A percentile compares a stretch with the other conserved stretches of the same genome.
phyloP scores from a whole-genome alignment of 2,797 vertebrate genomes.

The Gambusia yucatana region DNA sequence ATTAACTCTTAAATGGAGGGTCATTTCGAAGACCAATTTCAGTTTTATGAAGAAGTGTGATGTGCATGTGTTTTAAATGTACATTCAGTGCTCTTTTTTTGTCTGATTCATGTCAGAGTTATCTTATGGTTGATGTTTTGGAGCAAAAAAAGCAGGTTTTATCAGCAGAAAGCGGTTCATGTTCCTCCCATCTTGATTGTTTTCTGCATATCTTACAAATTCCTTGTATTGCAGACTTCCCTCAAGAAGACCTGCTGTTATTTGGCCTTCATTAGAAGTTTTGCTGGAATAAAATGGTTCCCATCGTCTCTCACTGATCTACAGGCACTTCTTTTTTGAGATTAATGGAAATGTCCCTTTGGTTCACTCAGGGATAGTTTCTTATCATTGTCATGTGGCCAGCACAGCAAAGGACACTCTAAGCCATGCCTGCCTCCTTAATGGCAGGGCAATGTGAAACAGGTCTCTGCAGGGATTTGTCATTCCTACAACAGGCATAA shows the following conservation, averaged over 20 bases:
- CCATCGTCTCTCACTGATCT: constrained; percentile 4
- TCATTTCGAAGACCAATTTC: background rate
- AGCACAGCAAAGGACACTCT: constrained; percentile 30
- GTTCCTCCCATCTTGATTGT: background rate
- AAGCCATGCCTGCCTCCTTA: constrained; percentile 42
- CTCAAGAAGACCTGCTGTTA: background rate
- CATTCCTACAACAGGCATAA: constrained; percentile 63
- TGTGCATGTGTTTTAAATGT: background rate
- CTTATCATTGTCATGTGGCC: constrained; percentile 22
- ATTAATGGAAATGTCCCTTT: constrained; percentile 19
- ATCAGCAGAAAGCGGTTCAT: constrained; percentile 8
- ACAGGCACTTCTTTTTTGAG: constrained; percentile 6
- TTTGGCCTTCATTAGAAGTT: background rate
- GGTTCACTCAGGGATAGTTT: constrained; percentile 12
- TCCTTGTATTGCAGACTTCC: background rate
- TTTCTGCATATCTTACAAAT: constrained; percentile 9
- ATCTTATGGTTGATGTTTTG: background rate
- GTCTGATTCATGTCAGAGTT: background rate
- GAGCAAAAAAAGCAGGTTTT: background rate
- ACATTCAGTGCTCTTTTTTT: background rate
- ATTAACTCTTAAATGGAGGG: background rate
- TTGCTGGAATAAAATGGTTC: constrained; percentile 11
- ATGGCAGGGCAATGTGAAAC: constrained; percentile 40
- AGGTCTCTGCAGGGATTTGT: constrained; percentile 70
- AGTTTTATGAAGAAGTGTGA: background rate